phyloP scores from a whole-genome alignment of 2,113 vertebrate genomes.

The Dunckerocampus dactyliophorus region DNA sequence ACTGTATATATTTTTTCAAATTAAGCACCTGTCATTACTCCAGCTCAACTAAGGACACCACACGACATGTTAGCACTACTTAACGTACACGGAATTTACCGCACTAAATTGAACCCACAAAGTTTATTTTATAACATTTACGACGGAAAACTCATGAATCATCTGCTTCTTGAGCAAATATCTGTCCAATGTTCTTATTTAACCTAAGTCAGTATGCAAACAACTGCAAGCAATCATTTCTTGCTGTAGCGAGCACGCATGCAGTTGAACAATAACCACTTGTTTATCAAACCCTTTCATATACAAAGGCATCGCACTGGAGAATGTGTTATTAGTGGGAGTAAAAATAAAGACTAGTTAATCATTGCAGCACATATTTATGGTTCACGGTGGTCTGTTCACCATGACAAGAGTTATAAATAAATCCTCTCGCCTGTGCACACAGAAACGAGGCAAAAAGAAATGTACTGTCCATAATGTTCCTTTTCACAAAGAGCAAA shows the following conservation, averaged over 20 bases:
- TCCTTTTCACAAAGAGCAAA: conserved; percentile 14
- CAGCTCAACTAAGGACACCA: too few species aligned
- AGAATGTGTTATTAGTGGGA: neutral
- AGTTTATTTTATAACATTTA: too few species aligned
- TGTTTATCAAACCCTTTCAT: conserved; percentile 3
- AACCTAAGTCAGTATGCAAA: too few species aligned
- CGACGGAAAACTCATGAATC: too few species aligned
- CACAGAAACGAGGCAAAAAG: neutral
- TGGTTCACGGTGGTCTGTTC: conserved; percentile 10
- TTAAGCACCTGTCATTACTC: too few species aligned
- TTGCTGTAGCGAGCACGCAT: neutral
- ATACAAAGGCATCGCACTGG: neutral
- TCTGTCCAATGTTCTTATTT: too few species aligned
- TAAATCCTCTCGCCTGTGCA: neutral
- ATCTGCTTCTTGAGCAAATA: too few species aligned
- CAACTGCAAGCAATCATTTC: neutral
- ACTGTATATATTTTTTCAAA: too few species aligned
- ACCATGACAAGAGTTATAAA: conserved; percentile 1
- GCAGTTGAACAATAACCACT: conserved; percentile 1
- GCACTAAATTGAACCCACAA: too few species aligned
- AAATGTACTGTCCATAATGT: conserved; percentile 7
- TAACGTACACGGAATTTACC: too few species aligned
- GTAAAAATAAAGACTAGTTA: conserved; percentile 1
- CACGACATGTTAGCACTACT: too few species aligned
- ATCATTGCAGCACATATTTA: conserved; percentile 12